phyloP scores from a whole-genome alignment of 2,888 invertebrate genomes.

The Nemoura dubitans region DNA sequence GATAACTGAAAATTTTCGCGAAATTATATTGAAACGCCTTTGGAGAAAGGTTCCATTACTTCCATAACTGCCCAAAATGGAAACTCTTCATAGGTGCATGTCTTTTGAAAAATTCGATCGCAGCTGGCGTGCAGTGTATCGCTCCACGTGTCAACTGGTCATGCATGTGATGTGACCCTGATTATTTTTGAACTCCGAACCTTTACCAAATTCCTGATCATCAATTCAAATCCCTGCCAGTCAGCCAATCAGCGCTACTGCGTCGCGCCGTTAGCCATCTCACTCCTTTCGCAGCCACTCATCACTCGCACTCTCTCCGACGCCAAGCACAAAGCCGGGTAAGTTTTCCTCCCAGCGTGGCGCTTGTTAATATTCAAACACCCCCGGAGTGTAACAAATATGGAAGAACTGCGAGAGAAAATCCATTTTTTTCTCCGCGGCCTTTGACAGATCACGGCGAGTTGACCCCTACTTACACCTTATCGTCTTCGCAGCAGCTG shows the following conservation, averaged over 20 bases:
- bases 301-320: background rate
- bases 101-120: too few species aligned
- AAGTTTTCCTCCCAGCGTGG: slow-evolving; percentile 14
- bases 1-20: too few species aligned
- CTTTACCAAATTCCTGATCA: background rate
- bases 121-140: too few species aligned
- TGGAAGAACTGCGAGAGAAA: slow-evolving; percentile 9
- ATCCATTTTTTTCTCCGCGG: background rate
- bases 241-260: slow-evolving; percentile 32
- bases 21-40: too few species aligned
- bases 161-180: background rate
- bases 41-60: too few species aligned
- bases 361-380: slow-evolving; percentile 36
- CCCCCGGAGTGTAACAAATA: slow-evolving; percentile 37
- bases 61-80: too few species aligned
- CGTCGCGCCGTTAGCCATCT: background rate
- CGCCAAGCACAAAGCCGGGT: background rate
- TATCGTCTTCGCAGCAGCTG: background rate
- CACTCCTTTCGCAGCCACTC: background rate
- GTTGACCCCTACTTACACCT: background rate
- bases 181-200: background rate
- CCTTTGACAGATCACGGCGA: background rate
- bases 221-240: background rate
- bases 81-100: too few species aligned
- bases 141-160: too few species aligned